phyloP scores from a whole-genome alignment of 2,797 vertebrate genomes.

The Petrocephalus schoutedeni region DNA sequence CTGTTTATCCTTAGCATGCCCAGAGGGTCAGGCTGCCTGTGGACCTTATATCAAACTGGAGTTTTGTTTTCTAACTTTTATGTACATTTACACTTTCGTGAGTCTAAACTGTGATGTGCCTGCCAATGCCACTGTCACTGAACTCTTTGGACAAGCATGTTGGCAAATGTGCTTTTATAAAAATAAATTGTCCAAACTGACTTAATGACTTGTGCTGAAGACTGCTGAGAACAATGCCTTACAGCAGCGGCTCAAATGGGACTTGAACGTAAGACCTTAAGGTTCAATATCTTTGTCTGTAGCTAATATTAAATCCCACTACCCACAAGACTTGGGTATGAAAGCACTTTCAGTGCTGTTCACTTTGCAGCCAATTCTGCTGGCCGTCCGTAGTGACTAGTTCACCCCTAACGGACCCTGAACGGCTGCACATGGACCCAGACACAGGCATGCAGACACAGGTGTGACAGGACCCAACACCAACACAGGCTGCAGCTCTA shows the following conservation, averaged over 20 bases:
- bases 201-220: background rate
- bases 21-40: background rate
- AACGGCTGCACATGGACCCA: conserved; percentile 32
- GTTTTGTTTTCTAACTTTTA: background rate
- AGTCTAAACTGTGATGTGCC: background rate
- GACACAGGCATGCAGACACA: conserved; percentile 51
- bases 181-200: background rate
- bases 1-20: background rate
- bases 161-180: background rate
- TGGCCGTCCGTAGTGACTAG: background rate
- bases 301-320: background rate
- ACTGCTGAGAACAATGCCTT: background rate
- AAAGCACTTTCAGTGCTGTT: background rate
- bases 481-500: conserved; percentile 21
- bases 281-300: background rate
- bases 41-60: background rate
- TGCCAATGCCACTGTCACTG: background rate
- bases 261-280: background rate
- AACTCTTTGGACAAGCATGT: background rate
- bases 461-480: conserved; percentile 20
- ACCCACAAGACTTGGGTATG: background rate
- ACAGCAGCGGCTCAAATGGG: background rate
- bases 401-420: conserved; percentile 28
- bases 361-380: background rate
- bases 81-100: background rate